These are phyloP conservation scores for Lottia scabra DNA, from an alignment of 2,888 invertebrate genomes.

Conservation along the genomic window DNA sequence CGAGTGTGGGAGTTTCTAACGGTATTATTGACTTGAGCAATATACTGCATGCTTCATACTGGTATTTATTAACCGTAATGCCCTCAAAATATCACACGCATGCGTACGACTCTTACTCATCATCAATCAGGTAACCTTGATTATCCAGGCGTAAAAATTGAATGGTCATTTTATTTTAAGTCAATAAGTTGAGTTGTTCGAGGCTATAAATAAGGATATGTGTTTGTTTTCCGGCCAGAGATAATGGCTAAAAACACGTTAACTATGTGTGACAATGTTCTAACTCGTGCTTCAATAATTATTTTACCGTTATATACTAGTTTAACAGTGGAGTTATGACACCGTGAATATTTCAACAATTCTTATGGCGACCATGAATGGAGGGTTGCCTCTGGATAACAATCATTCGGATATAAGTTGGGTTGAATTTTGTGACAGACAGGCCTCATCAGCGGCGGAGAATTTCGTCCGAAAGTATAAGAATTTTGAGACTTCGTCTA, in stretches of 20 bases:
- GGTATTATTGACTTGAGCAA: no score
- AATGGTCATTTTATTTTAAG: no score
- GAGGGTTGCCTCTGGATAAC: background rate
- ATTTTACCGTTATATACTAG: background rate
- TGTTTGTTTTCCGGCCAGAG: background rate
- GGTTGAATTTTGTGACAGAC: slow-evolving; percentile 69
- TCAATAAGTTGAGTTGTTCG: no score
- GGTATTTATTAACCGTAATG: no score
- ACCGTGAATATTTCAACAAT: background rate
- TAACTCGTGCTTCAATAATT: background rate
- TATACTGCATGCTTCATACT: no score
- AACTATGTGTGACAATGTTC: background rate
- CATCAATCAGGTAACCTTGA: no score
- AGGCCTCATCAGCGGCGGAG: slow-evolving; percentile 85
- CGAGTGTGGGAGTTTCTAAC: background rate
- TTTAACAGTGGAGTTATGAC: background rate
- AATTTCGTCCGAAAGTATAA: slow-evolving; percentile 84
- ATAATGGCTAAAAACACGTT: background rate
- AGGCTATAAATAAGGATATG: no score
- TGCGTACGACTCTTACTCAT: no score
- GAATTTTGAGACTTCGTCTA: slow-evolving; percentile 20
- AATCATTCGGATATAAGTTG: background rate
- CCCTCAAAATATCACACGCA: no score
- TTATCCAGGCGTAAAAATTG: no score
- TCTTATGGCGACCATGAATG: background rate